Evolutionary conservation across 2,797 vertebrate species (phyloP).

Genomic region (Sylvilagus floridanus): DNA sequence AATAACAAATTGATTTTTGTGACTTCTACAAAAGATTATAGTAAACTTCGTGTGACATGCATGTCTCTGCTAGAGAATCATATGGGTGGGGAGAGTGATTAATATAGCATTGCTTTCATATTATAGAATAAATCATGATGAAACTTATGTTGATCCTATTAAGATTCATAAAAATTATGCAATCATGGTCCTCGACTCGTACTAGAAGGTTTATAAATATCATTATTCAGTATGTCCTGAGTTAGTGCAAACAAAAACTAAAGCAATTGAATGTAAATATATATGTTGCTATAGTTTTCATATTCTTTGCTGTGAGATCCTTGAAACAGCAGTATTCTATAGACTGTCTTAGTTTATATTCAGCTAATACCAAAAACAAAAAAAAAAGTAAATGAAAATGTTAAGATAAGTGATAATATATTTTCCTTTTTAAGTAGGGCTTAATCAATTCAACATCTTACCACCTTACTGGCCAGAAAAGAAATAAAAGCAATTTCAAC

Average conservation of each 20-base stretch:
- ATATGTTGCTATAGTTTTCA: neutral
- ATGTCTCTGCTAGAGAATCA: neutral
- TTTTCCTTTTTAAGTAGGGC: neutral
- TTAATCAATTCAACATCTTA: neutral
- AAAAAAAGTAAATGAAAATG: neutral
- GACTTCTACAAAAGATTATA: neutral
- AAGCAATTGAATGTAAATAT: conserved; percentile 8
- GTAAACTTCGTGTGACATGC: neutral
- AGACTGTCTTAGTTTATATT: conserved; percentile 25
- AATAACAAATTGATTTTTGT: neutral
- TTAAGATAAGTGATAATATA: neutral
- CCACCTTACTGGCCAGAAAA: neutral
- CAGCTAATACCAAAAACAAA: neutral
- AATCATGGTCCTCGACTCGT: neutral
- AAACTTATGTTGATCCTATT: conserved; percentile 39
- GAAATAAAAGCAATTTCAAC: neutral
- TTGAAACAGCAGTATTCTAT: neutral
- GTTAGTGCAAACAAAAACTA: neutral
- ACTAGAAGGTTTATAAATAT: conserved; percentile 34
- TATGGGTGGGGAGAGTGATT: neutral
- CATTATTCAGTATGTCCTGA: neutral
- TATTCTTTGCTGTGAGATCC: neutral
- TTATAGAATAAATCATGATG: neutral
- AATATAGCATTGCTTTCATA: neutral
- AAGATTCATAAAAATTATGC: conserved; percentile 8